Evolutionary conservation across 2,113 vertebrate species (phyloP).

Genomic region (Campylorhamphus procurvoides): DNA sequence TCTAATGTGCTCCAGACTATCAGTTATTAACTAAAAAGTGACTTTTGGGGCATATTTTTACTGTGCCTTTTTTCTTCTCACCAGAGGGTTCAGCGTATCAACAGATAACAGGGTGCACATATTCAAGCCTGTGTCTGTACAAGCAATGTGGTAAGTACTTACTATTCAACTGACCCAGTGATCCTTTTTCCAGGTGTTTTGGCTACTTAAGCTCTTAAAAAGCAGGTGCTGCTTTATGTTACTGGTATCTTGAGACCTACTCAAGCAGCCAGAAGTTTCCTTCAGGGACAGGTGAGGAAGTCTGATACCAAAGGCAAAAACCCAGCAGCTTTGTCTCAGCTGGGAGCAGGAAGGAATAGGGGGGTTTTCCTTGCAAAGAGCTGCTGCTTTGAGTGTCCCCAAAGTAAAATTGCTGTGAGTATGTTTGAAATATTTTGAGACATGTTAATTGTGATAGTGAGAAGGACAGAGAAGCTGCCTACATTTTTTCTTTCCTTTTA

Average conservation of each 20-base stretch:
- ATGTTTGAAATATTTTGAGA: neutral
- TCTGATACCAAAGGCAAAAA: neutral
- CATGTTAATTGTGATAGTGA: neutral
- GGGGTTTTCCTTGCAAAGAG: neutral
- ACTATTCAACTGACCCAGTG: neutral
- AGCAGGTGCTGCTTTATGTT: neutral
- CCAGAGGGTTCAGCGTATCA: constrained; percentile 92
- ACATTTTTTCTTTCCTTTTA: constrained; percentile 51
- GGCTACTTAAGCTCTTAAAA: neutral
- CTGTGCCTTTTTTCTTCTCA: constrained; percentile 21
- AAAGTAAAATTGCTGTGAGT: neutral
- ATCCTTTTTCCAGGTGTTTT: neutral
- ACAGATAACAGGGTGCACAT: constrained; percentile 95
- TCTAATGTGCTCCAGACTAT: constrained; percentile 1
- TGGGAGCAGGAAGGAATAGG: neutral
- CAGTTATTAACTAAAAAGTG: constrained; percentile 1
- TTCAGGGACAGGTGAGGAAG: neutral
- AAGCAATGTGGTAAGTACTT: constrained; percentile 95
- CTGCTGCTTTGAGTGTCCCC: neutral
- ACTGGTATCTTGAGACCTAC: neutral
- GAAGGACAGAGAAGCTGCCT: constrained; percentile 6
- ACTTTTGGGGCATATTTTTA: neutral
- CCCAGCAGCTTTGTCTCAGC: neutral
- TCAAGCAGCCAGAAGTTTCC: neutral
- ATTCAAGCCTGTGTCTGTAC: constrained; percentile 97